A percentile compares a stretch with the other conserved stretches of the same genome.
Conservation (phyloP, 2,113 vertebrate species). For the Lonchura striata region DNA sequence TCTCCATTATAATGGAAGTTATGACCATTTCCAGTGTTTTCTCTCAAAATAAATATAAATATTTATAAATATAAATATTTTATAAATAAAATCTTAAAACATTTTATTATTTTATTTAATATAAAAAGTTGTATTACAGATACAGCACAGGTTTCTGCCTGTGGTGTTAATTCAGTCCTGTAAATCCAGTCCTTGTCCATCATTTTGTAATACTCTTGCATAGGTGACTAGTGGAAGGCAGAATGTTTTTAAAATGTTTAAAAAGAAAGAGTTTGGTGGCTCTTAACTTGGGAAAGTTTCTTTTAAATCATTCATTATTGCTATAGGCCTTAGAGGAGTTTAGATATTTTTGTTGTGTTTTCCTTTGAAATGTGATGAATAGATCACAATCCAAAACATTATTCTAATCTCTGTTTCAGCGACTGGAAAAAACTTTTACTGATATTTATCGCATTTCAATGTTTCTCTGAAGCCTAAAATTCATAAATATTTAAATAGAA, state of each 20-base stretch:
- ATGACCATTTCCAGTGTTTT: not conserved
- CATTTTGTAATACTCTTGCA: not conserved
- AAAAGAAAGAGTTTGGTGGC: not conserved
- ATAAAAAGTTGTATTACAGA: not conserved
- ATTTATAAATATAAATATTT: not conserved
- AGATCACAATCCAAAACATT: not conserved
- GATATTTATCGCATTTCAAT: conserved; percentile 26
- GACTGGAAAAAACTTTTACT: not conserved
- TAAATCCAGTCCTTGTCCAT: not conserved
- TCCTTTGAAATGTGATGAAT: conserved; percentile 45
- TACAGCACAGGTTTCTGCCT: not conserved
- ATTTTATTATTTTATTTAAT: not conserved
- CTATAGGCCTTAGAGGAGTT: not conserved
- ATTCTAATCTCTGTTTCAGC: conserved; percentile 5
- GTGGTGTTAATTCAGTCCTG: not conserved
- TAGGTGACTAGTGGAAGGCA: not conserved
- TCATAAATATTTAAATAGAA: conserved; percentile 50
- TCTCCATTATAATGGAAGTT: not conserved
- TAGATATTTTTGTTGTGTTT: not conserved
- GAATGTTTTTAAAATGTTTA: not conserved
- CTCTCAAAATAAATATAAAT: not conserved
- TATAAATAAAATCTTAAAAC: not conserved
- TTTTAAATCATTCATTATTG: not conserved
- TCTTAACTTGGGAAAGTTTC: not conserved
- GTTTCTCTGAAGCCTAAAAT: conserved; percentile 11